Conservation (phyloP, 2,888 invertebrate species). For the Ophion slaviceki region DNA sequence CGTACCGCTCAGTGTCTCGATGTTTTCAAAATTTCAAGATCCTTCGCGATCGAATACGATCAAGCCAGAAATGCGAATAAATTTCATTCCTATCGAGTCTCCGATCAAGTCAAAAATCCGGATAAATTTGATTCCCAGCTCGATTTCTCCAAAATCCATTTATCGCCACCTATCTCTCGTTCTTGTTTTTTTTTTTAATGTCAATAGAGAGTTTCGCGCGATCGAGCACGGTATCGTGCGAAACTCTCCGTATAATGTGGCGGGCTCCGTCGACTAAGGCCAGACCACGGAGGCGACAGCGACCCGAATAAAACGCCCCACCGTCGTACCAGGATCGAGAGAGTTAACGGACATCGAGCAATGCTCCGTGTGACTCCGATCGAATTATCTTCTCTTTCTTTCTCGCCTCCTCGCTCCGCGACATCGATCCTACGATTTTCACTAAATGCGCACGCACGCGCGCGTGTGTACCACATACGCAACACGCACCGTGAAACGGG, state of each 20-base stretch:
- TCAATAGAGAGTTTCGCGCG: constrained; percentile 48
- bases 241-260: constrained; percentile 32
- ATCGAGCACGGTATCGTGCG: constrained; percentile 41
- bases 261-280: constrained; percentile 59
- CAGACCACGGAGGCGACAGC: constrained; percentile 61
- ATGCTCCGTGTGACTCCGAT: constrained; percentile 52
- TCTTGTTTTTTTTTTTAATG: constrained; percentile 19
- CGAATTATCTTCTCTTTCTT: constrained; percentile 46
- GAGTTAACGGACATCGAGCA: constrained; percentile 56
- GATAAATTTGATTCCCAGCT: constrained; percentile 11
- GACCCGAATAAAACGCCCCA: constrained; percentile 70
- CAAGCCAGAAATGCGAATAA: not conserved
- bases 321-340: constrained; percentile 67
- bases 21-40: not conserved
- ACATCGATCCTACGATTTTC: constrained; percentile 44
- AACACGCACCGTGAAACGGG: no score
- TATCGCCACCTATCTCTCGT: constrained; percentile 19
- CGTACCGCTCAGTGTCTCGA: not conserved
- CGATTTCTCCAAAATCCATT: constrained; percentile 43
- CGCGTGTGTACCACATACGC: constrained; percentile 18
- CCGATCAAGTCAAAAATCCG: not conserved
- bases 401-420: constrained; percentile 26
- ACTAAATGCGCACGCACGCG: constrained; percentile 38
- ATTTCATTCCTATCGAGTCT: not conserved
- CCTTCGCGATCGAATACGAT: no score